Evolutionary conservation across 2,797 vertebrate genomes (phyloP).

Genomic region (Falco peregrinus): DNA sequence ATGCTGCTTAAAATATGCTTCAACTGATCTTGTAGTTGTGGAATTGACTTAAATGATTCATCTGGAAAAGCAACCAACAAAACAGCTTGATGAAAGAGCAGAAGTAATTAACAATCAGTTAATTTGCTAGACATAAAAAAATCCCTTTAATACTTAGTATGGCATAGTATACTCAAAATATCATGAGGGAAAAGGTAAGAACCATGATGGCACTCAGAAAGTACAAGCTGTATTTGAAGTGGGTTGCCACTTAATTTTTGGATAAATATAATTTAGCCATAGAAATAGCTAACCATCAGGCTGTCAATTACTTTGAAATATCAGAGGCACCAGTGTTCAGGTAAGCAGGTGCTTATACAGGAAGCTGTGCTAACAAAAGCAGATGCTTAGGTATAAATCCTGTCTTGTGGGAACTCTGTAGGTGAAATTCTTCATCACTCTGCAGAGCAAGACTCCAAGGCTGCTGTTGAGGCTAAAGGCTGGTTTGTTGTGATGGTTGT

Average conservation of each 20-base stretch:
- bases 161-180: not conserved
- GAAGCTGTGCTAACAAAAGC: conserved; percentile 7
- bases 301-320: not conserved
- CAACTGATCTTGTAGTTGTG: not conserved
- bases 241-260: not conserved
- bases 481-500: not conserved
- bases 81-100: not conserved
- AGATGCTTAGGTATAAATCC: conserved; percentile 10
- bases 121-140: not conserved
- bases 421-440: not conserved
- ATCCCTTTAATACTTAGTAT: not conserved
- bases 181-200: not conserved
- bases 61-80: not conserved
- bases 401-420: not conserved
- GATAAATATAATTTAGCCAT: not conserved
- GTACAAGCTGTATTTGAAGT: not conserved
- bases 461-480: not conserved
- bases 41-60: not conserved
- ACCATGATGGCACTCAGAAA: not conserved
- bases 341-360: not conserved
- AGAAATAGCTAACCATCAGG: not conserved
- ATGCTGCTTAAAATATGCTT: not conserved
- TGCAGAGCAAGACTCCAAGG: not conserved
- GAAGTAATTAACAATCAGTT: not conserved
- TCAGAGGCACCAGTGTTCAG: not conserved